These are phyloP conservation scores for Noctua fimbriata DNA, from an alignment of 2,888 invertebrate species.

Conservation along the genomic window DNA sequence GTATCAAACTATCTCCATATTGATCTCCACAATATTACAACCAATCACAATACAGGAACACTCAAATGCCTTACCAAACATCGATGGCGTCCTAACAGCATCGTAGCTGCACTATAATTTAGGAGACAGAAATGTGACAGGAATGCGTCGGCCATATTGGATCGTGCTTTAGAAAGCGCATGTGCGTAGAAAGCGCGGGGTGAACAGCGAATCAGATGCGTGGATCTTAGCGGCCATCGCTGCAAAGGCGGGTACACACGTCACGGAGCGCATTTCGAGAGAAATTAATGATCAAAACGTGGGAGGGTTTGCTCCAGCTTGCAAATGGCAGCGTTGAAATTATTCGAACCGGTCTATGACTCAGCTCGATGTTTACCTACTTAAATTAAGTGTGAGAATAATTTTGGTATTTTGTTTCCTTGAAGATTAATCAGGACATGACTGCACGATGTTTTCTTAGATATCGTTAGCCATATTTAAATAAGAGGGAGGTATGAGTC, in stretches of 20 bases:
- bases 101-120: slow-evolving; percentile 43
- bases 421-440: not conserved
- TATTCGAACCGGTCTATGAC: slow-evolving; percentile 18
- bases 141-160: slow-evolving; percentile 76
- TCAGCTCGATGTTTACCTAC: not conserved
- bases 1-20: slow-evolving; percentile 11
- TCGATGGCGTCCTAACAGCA: slow-evolving; percentile 15
- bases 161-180: slow-evolving; percentile 75
- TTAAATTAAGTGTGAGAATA: not conserved
- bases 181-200: slow-evolving; percentile 80
- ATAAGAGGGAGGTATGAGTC: not conserved
- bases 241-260: slow-evolving; percentile 79
- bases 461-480: not conserved
- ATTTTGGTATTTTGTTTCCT: not conserved
- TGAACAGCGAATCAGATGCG: slow-evolving; percentile 78
- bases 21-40: slow-evolving; percentile 19
- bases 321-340: slow-evolving; percentile 47
- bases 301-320: slow-evolving; percentile 39
- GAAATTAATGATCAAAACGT: slow-evolving; percentile 69
- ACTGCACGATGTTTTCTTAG: not conserved
- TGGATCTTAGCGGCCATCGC: slow-evolving; percentile 79
- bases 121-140: slow-evolving; percentile 10
- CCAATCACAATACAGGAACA: slow-evolving; percentile 28
- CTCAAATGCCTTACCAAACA: slow-evolving; percentile 27
- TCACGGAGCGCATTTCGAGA: slow-evolving; percentile 64